A percentile compares a stretch with the other conserved stretches of the same genome.
These are phyloP conservation scores for Heteropelma amictum DNA, from an alignment of 2,888 invertebrate genomes.

Conservation along the genomic window DNA sequence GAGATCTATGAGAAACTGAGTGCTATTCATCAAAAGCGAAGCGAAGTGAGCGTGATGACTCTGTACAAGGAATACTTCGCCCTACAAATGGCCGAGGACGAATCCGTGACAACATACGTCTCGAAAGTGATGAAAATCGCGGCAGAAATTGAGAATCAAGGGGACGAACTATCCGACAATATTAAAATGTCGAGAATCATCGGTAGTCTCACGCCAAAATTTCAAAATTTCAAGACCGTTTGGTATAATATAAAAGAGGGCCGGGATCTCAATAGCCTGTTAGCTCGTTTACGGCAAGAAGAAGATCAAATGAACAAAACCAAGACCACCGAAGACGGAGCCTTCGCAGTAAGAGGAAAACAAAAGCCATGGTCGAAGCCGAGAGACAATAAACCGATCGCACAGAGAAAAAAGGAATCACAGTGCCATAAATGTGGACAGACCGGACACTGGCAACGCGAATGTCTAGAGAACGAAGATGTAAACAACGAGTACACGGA, in stretches of 20 bases:
- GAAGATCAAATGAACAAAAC: constrained; percentile 41
- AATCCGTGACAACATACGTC: constrained; percentile 3
- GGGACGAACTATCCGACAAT: constrained; percentile 45
- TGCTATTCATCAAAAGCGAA: constrained; percentile 30
- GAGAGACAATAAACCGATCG: constrained; percentile 1
- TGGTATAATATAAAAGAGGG: constrained; percentile 48
- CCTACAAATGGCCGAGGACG: constrained; percentile 18
- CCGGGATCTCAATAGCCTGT: constrained; percentile 34
- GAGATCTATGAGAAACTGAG: constrained; percentile 21
- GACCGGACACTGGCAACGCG: constrained; percentile 7
- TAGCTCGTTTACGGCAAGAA: constrained; percentile 28
- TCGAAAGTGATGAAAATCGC: constrained; percentile 31
- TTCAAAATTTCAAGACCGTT: constrained; percentile 45
- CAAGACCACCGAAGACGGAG: constrained; percentile 2
- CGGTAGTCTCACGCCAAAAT: constrained; percentile 31
- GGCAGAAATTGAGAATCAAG: constrained; percentile 45
- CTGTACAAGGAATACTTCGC: constrained; percentile 39
- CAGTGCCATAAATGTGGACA: constrained; percentile 15
- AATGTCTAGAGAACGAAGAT: neutral
- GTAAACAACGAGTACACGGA: constrained; percentile 8
- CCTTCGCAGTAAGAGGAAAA: constrained; percentile 4
- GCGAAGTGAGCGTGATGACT: constrained; percentile 41
- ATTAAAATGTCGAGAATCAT: constrained; percentile 47
- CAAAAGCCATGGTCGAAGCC: neutral
- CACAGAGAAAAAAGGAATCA: constrained; percentile 7